These are phyloP conservation scores for Sisyra nigra DNA, from an alignment of 2,888 invertebrate species.

Conservation along the genomic window DNA sequence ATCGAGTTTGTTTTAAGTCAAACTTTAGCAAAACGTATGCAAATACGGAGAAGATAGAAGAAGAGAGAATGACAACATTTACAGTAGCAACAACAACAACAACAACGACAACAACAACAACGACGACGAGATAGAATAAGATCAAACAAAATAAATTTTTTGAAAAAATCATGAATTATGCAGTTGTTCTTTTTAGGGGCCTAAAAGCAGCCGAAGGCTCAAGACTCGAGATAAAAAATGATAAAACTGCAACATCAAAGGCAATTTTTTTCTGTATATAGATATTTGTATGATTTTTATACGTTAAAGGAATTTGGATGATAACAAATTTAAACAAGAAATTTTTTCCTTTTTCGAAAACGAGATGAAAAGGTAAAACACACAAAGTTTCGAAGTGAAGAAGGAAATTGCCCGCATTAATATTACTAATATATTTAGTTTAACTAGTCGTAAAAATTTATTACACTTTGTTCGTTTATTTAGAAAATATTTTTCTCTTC, in stretches of 20 bases:
- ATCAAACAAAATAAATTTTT: neutral
- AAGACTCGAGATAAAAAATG: neutral
- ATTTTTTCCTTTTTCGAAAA: conserved; percentile 11
- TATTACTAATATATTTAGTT: conserved; percentile 5
- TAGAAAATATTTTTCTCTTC: too few relatives aligned
- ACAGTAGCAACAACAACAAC: conserved; percentile 1
- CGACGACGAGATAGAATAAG: conserved; percentile 1
- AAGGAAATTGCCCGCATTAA: conserved; percentile 7
- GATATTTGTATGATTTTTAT: neutral
- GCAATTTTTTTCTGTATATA: neutral
- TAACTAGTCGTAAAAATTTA: too few relatives aligned
- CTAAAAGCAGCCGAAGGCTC: neutral
- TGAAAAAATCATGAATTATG: neutral
- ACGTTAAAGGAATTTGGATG: conserved; percentile 27
- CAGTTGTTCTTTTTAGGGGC: neutral
- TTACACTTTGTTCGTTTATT: too few relatives aligned
- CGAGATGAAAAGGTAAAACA: conserved; percentile 13
- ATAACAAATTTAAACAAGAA: conserved; percentile 16
- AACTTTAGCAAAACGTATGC: too few relatives aligned
- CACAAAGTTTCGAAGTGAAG: conserved; percentile 6
- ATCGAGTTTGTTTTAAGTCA: too few relatives aligned
- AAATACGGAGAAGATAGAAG: conserved; percentile 9
- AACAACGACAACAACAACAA: conserved; percentile 2
- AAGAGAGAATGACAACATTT: conserved; percentile 6
- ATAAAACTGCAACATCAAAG: neutral